Base-by-base conservation (phyloP, 2,888 invertebrate species). In the Dryobotodes eremita region DNA sequence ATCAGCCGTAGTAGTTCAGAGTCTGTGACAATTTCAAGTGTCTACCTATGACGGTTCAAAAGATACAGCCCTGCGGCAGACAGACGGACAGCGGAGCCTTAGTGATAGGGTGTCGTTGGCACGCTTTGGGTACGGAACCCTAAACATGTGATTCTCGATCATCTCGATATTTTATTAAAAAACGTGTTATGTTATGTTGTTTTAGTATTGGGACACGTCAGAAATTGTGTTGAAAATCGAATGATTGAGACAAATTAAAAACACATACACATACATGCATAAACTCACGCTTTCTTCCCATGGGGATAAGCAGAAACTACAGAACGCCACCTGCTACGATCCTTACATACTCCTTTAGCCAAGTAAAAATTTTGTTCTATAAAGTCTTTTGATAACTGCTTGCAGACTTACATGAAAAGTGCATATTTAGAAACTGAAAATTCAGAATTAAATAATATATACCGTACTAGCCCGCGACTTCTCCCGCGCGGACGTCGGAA, bases 191-290 rank as follows among this genome's bases (percentile, higher is more conserved):
- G n/a, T n/a, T n/a, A n/a, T n/a, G n/a, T n/a, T n/a, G n/a, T n/a
- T n/a, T 62, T 23, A 31, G 15, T 36, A 17, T 42, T 53, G 61
- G 36, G 23, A 23, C 17, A 23, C 6, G 4, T 15, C 26, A 55
- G 23, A 57, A 53, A 53, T 31, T 50, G 6, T 15, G 13, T 26
- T 10, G 7, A 81, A 79, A 66, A 82, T 66, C 10, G 23, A 31
- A 6, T 36, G 4, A 48, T 75, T 31, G 55, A 13, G 50, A 20
- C 23, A 53, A 53, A 55, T 11, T 31, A 31, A 68, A 68, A 68
- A 50, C 31, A 36, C 31, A 36, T 36, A 36, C 31, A 36, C 31
- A 36, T 36, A 36, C 31, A 36, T 36, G 3, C 3, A 36, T 36
- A 36, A 36, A 36, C 31, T 36, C 31, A 36, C 31, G 31, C 31